These are phyloP conservation scores for Etheostoma cragini DNA, from an alignment of 2,113 vertebrate species.

Conservation along the genomic window DNA sequence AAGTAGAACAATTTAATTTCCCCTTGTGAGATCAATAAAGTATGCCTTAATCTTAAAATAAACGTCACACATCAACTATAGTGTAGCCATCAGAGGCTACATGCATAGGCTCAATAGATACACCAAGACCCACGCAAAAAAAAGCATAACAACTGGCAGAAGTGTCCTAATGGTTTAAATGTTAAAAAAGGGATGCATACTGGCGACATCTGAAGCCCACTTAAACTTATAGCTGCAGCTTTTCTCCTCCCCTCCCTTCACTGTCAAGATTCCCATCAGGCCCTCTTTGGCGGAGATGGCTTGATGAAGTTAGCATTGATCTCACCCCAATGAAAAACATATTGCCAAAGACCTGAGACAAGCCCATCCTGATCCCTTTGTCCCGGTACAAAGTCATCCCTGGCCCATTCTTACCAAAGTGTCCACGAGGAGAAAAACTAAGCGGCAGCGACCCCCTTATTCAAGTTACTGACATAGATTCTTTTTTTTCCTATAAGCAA, in stretches of 20 bases:
- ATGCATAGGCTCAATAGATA: background rate
- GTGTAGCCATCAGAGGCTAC: background rate
- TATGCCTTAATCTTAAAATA: too few relatives aligned
- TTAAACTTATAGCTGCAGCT: slow-evolving; percentile 33
- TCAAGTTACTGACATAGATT: slow-evolving; percentile 33
- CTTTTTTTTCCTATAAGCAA: slow-evolving; percentile 11
- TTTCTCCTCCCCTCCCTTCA: slow-evolving; percentile 7
- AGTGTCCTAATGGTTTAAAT: background rate
- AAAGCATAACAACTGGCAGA: background rate
- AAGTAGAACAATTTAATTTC: too few relatives aligned
- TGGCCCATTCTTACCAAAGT: background rate
- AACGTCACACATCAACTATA: background rate
- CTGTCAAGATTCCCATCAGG: slow-evolving; percentile 50
- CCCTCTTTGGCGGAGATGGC: slow-evolving; percentile 33
- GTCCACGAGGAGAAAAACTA: slow-evolving; percentile 35
- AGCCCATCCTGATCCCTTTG: slow-evolving; percentile 27
- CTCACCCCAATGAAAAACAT: slow-evolving; percentile 46
- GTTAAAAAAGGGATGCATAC: background rate
- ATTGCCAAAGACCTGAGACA: slow-evolving; percentile 47
- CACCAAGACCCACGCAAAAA: background rate
- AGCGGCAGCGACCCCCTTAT: slow-evolving; percentile 32
- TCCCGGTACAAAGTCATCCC: slow-evolving; percentile 34
- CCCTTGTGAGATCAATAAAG: too few relatives aligned
- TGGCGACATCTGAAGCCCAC: background rate
- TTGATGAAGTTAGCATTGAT: slow-evolving; percentile 67